phyloP scores from a whole-genome alignment of 2,113 vertebrate species.

The Nannospalax galili region DNA sequence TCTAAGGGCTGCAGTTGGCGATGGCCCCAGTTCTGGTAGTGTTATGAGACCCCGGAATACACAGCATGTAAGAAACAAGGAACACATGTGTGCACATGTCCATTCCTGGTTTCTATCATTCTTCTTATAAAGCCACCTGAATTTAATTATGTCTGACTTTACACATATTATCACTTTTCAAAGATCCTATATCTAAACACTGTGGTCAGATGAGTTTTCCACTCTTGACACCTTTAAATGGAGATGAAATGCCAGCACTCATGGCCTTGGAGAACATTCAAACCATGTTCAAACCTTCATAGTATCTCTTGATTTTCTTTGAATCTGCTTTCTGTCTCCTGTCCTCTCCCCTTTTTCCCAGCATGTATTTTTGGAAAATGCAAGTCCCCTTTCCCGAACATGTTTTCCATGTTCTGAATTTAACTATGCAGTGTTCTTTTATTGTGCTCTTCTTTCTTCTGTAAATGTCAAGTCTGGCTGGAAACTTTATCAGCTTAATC shows the following conservation, averaged over 20 bases:
- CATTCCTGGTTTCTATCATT: not conserved
- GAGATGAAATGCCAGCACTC: not conserved
- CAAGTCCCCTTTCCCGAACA: not conserved
- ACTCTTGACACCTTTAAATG: not conserved
- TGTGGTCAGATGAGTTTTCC: not conserved
- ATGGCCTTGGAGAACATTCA: not conserved
- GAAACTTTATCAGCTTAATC: not conserved
- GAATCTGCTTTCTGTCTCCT: not conserved
- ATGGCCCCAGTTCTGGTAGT: not conserved
- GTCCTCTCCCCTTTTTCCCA: too few species aligned
- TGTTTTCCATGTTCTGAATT: not conserved
- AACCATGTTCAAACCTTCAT: too few species aligned
- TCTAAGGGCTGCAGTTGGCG: not conserved
- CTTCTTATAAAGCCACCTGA: not conserved
- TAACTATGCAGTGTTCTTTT: not conserved
- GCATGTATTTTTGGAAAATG: not conserved
- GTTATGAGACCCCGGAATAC: too few species aligned
- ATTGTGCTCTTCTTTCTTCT: not conserved
- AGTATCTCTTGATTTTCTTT: not conserved
- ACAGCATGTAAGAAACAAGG: not conserved
- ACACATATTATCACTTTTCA: not conserved
- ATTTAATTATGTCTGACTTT: not conserved
- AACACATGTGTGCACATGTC: not conserved
- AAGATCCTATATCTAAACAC: not conserved
- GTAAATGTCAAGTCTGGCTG: not conserved